phyloP scores from a whole-genome alignment of 1,140 invertebrate genomes.

The Leptestheria dahalacensis region DNA sequence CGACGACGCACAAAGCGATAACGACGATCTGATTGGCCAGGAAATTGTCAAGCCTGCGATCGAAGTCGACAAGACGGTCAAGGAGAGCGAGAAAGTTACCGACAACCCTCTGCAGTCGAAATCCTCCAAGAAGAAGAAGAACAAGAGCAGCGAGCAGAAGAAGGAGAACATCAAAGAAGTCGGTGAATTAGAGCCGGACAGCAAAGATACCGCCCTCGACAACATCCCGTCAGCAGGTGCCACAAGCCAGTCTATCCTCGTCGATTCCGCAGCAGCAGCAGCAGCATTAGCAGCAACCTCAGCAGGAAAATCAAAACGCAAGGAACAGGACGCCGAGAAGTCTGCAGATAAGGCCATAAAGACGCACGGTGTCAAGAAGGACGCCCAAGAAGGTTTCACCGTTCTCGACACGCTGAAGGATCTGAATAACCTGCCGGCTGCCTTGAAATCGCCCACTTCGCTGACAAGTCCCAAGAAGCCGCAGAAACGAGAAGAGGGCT shows the following conservation, averaged over 20 bases:
- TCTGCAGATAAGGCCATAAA: not conserved
- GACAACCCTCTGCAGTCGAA: not conserved
- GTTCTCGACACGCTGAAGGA: conserved; percentile 15
- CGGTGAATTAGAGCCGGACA: no score
- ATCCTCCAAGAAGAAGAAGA: conserved; percentile 46
- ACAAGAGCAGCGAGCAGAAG: conserved; percentile 32
- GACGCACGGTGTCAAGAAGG: not conserved
- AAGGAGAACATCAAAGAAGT: conserved; percentile 3
- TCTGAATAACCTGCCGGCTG: not conserved
- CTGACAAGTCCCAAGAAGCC: conserved; percentile 48
- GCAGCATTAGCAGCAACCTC: not conserved
- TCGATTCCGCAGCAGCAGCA: not conserved
- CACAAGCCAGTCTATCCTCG: not conserved
- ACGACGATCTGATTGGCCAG: conserved; percentile 41
- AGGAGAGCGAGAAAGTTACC: not conserved
- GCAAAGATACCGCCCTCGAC: not conserved
- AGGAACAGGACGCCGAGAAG: not conserved
- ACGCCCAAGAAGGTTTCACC: conserved; percentile 17
- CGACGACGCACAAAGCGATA: conserved; percentile 32
- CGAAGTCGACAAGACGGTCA: not conserved
- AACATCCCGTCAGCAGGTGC: not conserved
- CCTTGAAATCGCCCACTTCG: not conserved
- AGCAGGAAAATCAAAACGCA: no score
- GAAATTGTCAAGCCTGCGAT: no score
- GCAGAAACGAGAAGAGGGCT: conserved; percentile 74